phyloP scores from a whole-genome alignment of 2,797 vertebrate genomes.

The Harpagifer antarcticus region DNA sequence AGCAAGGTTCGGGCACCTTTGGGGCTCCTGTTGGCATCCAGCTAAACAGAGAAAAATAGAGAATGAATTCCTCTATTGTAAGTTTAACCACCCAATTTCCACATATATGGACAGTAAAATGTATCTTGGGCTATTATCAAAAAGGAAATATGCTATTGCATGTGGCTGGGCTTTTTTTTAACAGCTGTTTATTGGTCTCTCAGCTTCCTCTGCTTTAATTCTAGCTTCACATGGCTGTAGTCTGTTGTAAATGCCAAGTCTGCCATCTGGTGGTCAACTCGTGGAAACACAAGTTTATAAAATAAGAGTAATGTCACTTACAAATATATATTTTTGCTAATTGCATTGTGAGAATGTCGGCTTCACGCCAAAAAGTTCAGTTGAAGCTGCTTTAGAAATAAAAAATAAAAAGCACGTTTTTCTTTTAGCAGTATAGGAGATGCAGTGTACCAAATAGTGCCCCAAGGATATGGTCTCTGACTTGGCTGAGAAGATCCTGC shows the following conservation, averaged over 20 bases:
- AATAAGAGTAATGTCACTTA: not conserved
- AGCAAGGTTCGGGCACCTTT: not conserved
- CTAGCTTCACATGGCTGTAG: too few species aligned
- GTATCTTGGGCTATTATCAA: not conserved
- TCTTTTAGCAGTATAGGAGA: not conserved
- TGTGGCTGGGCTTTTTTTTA: not conserved
- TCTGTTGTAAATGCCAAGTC: constrained; percentile 20
- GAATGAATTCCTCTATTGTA: not conserved
- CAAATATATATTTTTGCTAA: not conserved
- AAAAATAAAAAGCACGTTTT: not conserved
- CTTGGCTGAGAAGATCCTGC: too few species aligned
- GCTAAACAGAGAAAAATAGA: not conserved
- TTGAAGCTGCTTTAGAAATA: not conserved
- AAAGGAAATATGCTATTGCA: not conserved
- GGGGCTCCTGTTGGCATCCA: not conserved
- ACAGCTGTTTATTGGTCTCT: not conserved
- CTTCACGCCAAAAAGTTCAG: not conserved
- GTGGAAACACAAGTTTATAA: not conserved
- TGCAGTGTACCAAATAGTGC: not conserved
- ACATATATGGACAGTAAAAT: not conserved
- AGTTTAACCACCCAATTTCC: not conserved
- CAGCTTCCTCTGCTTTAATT: not conserved
- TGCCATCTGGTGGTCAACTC: constrained; percentile 58
- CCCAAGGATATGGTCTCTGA: too few species aligned
- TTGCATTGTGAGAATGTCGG: not conserved